Conservation (phyloP, 2,113 vertebrate genomes). For the Loxodonta africana region DNA sequence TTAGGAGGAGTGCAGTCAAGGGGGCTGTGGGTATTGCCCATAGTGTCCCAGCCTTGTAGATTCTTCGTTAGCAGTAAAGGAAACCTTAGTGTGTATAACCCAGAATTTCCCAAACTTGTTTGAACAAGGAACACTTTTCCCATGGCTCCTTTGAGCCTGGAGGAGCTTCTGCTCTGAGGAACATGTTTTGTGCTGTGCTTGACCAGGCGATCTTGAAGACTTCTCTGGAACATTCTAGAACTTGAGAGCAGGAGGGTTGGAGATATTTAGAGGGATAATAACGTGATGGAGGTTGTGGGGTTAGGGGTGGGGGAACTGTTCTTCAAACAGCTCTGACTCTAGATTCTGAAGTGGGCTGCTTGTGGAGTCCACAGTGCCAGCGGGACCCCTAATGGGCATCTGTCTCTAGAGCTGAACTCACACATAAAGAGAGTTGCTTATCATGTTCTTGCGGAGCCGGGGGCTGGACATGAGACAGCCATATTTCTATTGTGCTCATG, state of each 20-base stretch:
- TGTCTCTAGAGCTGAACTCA: background rate
- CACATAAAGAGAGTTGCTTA: background rate
- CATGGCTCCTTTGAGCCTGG: background rate
- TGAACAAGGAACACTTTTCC: background rate
- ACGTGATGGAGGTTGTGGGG: background rate
- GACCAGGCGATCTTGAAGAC: background rate
- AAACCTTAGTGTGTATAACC: background rate
- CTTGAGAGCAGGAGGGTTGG: background rate
- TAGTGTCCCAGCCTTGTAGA: too few relatives aligned
- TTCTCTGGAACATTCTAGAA: slow-evolving; percentile 25
- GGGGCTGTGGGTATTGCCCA: too few relatives aligned
- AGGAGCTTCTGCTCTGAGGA: background rate
- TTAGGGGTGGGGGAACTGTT: background rate
- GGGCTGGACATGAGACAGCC: background rate
- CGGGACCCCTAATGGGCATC: background rate
- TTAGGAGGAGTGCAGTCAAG: too few relatives aligned
- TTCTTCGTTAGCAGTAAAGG: background rate
- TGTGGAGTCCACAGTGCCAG: background rate
- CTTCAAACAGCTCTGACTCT: background rate
- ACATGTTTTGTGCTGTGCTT: background rate
- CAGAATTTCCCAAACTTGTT: slow-evolving; percentile 3
- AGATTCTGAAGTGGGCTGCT: background rate
- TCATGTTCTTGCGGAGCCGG: background rate
- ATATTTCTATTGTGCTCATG: background rate
- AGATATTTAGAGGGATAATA: background rate